These are phyloP conservation scores for Grammomys dolichurus DNA, from an alignment of 2,113 vertebrate species.

Conservation along the genomic window DNA sequence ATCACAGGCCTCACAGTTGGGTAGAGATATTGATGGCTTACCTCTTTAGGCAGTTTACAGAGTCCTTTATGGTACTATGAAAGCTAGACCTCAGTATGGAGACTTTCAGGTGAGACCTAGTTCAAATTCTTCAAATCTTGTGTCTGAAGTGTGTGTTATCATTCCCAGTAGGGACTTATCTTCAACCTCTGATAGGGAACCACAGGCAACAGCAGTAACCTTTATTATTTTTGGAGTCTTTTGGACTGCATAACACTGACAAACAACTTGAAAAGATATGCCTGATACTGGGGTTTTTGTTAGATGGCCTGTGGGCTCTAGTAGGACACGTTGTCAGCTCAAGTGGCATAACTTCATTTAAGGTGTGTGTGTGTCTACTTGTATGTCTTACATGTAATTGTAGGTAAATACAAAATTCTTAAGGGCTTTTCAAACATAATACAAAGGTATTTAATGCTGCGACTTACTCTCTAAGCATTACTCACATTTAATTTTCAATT, in stretches of 20 bases:
- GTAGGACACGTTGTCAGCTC: background rate
- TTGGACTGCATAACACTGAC: background rate
- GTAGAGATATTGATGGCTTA: background rate
- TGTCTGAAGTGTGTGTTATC: background rate
- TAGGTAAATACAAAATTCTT: background rate
- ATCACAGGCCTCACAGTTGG: background rate
- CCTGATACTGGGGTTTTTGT: background rate
- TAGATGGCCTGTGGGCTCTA: background rate
- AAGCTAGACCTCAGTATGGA: background rate
- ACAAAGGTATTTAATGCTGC: background rate
- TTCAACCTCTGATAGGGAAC: background rate
- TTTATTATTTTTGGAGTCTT: background rate
- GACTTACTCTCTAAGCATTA: slow-evolving; percentile 9
- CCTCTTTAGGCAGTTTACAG: background rate
- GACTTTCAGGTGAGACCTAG: background rate
- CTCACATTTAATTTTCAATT: background rate
- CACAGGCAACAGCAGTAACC: background rate
- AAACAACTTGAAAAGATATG: background rate
- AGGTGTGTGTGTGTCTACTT: background rate
- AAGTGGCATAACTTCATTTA: background rate
- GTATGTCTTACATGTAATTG: background rate
- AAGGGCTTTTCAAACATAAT: background rate
- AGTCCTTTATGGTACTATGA: background rate
- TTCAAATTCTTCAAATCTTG: background rate
- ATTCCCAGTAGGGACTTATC: background rate